Evolutionary conservation across 2,888 invertebrate species (phyloP), one percentile per base, ranked within the genome.

Genomic region (Zeuzera pyrina): DNA sequence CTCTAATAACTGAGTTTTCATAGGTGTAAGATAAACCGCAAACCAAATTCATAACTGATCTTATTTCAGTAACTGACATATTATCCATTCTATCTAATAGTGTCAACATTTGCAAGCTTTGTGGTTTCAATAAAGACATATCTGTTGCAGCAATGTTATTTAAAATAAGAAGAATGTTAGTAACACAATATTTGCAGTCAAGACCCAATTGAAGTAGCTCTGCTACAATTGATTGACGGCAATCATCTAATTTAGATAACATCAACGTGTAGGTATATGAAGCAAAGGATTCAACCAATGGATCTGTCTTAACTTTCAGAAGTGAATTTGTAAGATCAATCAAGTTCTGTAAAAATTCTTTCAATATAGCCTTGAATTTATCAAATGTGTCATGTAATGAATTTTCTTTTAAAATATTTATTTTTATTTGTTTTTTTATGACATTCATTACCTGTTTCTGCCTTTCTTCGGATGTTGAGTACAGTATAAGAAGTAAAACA

Each of bases 1-100:
- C 91, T 62, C 91, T 88, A 22, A 93, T 86, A 4, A 69, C 57
- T 7, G 84, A 84, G 42, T 78, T 77, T 47, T 81, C 73, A 43
- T 61, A 62, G 35, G 67, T 66, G 34, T 77, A 95, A 14, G 91
- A 91, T 24, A 94, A 81, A 11, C 86, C 86, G 57, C 93, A 92
- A 2, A 96, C 66, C 43, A 95, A 79, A 57, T 93, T 90, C 86
- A 93, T 92, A 7, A 93, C 85, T 30, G 88, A 86, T 31, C 91
- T 88, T 12, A 92, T 89, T 77, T 94, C 93, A 36, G 85, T 81
- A 22, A 94, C 66, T 13, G 87, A 85, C 67, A 94, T 86, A 35
- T 89, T 87, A 57, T 91, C 91, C 32, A 93, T 76, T 65, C 91
- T 90, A 57, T 95, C 93, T 10, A 95, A 66, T 19, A 93, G 62